Conservation (phyloP, 2,113 vertebrate genomes). For the Columbina picui region DNA sequence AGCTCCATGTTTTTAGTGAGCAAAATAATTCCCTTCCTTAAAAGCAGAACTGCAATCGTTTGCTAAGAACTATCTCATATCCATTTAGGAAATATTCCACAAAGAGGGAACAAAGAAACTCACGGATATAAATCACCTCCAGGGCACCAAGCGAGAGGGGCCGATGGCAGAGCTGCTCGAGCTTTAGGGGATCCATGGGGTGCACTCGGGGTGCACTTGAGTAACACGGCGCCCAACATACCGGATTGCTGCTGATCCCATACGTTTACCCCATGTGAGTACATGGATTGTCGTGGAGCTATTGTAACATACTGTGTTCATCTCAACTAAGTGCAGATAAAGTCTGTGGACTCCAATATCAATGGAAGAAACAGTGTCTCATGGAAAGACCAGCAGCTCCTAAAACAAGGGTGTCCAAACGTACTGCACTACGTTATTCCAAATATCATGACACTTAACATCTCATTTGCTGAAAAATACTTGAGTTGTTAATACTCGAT, state of each 20-base stretch:
- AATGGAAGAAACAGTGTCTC: background rate
- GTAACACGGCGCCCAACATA: background rate
- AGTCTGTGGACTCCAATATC: background rate
- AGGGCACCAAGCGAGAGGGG: background rate
- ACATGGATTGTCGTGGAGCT: background rate
- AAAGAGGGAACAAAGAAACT: background rate
- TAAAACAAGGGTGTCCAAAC: background rate
- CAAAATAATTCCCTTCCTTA: background rate
- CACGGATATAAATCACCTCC: background rate
- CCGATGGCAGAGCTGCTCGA: background rate
- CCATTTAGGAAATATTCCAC: background rate
- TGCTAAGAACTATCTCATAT: background rate
- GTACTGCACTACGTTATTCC: accelerated
- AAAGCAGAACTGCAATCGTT: background rate
- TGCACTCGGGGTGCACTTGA: background rate
- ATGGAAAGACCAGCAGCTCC: background rate
- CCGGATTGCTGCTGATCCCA: background rate
- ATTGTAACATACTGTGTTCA: background rate
- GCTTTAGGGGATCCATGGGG: background rate
- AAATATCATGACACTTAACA: background rate
- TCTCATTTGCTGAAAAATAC: background rate
- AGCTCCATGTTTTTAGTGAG: background rate
- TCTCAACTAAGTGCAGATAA: background rate
- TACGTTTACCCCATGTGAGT: background rate
- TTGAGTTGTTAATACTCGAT: background rate